These are phyloP conservation scores for Neostethus bicornis DNA, from an alignment of 2,797 vertebrate genomes.

Conservation along the genomic window DNA sequence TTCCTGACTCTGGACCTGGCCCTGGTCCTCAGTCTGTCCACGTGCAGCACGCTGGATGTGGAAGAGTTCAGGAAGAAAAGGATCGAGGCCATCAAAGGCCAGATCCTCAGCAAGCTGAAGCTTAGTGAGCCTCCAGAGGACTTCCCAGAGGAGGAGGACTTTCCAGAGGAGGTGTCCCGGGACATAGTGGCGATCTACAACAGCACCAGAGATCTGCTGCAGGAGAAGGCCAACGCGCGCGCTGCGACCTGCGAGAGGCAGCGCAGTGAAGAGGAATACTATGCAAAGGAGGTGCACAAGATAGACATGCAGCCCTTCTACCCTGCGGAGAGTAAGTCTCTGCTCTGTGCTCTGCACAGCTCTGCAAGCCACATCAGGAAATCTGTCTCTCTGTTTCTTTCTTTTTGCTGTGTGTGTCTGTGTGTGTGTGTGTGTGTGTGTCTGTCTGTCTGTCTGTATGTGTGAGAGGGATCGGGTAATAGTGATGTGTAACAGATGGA, in stretches of 20 bases:
- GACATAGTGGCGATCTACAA: constrained; percentile 97
- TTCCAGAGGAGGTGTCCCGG: constrained; percentile 91
- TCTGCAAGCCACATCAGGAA: too few species aligned
- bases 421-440: too few species aligned
- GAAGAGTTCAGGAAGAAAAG: constrained; percentile 95
- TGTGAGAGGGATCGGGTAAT: too few species aligned
- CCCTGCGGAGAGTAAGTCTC: constrained; percentile 89
- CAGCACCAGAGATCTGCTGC: constrained; percentile 95
- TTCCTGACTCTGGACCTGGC: constrained; percentile 89
- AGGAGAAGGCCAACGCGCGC: constrained; percentile 93
- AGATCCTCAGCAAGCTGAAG: constrained; percentile 97
- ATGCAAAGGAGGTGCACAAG: constrained; percentile 97
- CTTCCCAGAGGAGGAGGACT: constrained; percentile 90
- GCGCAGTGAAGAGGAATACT: constrained; percentile 96
- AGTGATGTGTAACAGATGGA: too few species aligned
- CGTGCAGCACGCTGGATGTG: constrained; percentile 96
- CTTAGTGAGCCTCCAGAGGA: constrained; percentile 90
- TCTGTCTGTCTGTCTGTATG: too few species aligned
- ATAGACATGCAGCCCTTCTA: constrained; percentile 90
- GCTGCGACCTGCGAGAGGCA: constrained; percentile 93
- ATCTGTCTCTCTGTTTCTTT: too few species aligned
- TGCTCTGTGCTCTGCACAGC: too few species aligned
- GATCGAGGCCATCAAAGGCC: constrained; percentile 94
- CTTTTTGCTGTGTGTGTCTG: too few species aligned
- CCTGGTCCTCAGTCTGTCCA: constrained; percentile 90